Conservation (phyloP, 2,888 invertebrate genomes). For the Steromphala cineraria region DNA sequence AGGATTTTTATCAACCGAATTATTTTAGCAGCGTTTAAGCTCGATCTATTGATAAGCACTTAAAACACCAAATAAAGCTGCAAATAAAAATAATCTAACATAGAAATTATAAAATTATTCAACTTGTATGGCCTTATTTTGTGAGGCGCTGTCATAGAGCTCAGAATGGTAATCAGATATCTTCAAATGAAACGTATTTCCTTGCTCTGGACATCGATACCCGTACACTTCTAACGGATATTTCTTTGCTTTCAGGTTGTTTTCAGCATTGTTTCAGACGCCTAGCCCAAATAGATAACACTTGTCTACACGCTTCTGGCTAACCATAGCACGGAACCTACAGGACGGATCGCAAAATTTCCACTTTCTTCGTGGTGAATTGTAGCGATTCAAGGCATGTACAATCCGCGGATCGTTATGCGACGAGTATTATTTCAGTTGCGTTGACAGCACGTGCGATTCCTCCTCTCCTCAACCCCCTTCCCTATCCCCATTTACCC, state of each 20-base stretch:
- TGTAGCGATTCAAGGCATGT: conserved; percentile 21
- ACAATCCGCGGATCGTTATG: conserved; percentile 21
- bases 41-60: too few relatives aligned
- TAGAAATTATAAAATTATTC: too few relatives aligned
- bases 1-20: too few relatives aligned
- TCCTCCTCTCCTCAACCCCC: neutral
- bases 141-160: too few relatives aligned
- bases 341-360: neutral
- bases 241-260: neutral
- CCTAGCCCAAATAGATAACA: neutral
- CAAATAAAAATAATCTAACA: too few relatives aligned
- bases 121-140: too few relatives aligned
- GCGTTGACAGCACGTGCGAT: conserved; percentile 26
- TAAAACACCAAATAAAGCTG: too few relatives aligned
- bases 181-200: too few relatives aligned
- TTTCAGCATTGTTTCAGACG: neutral
- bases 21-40: too few relatives aligned
- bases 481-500: neutral
- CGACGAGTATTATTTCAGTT: conserved; percentile 37
- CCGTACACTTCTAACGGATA: too few relatives aligned
- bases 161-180: too few relatives aligned
- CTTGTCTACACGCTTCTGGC: neutral
- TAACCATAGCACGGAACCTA: neutral
- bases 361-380: conserved; percentile 9
- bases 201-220: too few relatives aligned